phyloP scores from a whole-genome alignment of 2,113 vertebrate species.

The Blennius ocellaris region DNA sequence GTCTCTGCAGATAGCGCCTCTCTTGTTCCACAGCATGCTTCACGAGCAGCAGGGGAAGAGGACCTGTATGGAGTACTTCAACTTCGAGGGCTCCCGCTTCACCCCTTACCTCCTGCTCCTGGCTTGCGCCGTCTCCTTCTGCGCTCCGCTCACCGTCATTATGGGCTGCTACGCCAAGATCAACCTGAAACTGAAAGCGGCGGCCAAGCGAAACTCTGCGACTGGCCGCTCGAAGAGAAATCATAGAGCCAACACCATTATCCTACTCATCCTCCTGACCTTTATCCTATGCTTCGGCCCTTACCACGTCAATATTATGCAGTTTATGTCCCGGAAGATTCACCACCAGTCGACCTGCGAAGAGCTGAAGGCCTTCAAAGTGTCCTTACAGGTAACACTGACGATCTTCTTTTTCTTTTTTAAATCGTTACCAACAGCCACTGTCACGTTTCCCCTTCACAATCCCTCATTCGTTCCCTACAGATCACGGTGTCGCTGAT shows the following conservation, averaged over 20 bases:
- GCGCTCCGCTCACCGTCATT: conserved; percentile 82
- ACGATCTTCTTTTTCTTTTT: background rate
- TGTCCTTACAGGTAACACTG: conserved; percentile 82
- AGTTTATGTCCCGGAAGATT: conserved; percentile 84
- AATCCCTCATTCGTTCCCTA: conserved; percentile 26
- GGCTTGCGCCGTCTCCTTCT: conserved; percentile 84
- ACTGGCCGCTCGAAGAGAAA: conserved; percentile 71
- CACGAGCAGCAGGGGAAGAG: conserved; percentile 62
- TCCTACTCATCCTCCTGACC: conserved; percentile 84
- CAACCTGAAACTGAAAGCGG: conserved; percentile 83
- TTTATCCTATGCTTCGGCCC: conserved; percentile 86
- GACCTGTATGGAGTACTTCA: conserved; percentile 89
- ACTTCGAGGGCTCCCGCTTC: conserved; percentile 72
- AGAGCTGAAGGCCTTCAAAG: conserved; percentile 83
- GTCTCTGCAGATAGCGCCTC: conserved; percentile 75
- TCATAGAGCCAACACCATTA: conserved; percentile 82
- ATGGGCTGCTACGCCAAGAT: conserved; percentile 85
- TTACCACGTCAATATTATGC: conserved; percentile 86
- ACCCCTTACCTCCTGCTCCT: conserved; percentile 82
- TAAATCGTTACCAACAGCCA: background rate
- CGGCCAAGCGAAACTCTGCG: conserved; percentile 79
- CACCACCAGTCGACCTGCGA: conserved; percentile 74
- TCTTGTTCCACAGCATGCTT: conserved; percentile 81
- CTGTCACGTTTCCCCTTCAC: background rate
- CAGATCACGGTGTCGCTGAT: conserved; percentile 87